These are phyloP conservation scores for Mesocricetus auratus DNA, from an alignment of 2,113 vertebrate genomes.

Conservation along the genomic window DNA sequence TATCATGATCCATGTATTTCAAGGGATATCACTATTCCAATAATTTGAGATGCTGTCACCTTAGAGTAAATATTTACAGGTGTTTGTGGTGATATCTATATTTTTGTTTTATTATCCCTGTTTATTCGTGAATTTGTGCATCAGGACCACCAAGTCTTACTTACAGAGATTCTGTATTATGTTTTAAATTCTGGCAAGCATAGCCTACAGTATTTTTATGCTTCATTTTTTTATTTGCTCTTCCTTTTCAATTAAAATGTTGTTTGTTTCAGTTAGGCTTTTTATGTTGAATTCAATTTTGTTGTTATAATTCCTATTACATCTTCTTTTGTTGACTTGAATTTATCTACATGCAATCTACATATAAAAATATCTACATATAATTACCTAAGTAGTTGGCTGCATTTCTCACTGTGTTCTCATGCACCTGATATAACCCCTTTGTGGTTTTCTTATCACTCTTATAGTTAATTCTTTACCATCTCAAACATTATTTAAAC, in stretches of 20 bases:
- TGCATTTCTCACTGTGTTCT: not conserved
- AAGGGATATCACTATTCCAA: not conserved
- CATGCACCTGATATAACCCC: not conserved
- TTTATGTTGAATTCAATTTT: not conserved
- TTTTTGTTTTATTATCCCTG: not conserved
- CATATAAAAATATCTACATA: not conserved
- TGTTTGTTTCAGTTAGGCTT: not conserved
- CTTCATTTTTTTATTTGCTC: not conserved
- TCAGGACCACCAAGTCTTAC: not conserved
- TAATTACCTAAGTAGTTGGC: not conserved
- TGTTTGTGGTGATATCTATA: not conserved
- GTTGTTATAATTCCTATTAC: not conserved
- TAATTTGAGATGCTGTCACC: not conserved
- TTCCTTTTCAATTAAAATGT: not conserved
- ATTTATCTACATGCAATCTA: not conserved
- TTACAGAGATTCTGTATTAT: rapidly evolving
- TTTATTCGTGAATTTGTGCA: not conserved
- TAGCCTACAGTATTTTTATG: not conserved
- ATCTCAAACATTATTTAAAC: not conserved
- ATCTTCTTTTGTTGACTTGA: not conserved
- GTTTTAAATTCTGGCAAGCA: not conserved
- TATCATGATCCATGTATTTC: not conserved
- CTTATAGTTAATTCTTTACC: not conserved
- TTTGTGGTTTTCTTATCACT: not conserved
- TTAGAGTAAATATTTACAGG: not conserved